Percentiles rank a stretch among this genome's conserved stretches.
Conservation (phyloP, 2,113 vertebrate species). For the Oncorhynchus keta region DNA sequence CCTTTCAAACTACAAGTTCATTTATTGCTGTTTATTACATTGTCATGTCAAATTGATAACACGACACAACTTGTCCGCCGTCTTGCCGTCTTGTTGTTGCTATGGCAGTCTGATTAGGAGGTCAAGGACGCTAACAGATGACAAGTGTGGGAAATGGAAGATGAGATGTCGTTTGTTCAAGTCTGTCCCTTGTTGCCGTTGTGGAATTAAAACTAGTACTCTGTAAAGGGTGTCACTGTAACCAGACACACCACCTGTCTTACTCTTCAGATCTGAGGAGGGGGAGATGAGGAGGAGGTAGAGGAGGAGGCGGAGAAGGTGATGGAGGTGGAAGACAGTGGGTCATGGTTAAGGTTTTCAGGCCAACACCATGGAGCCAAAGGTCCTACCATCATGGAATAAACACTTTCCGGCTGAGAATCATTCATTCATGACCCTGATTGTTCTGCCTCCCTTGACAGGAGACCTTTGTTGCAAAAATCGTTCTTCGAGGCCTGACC, state of each 20-base stretch:
- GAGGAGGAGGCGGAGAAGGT: not conserved
- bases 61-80: conserved; percentile 69
- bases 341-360: no score
- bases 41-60: conserved; percentile 75
- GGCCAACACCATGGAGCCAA: no score
- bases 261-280: not conserved
- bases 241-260: not conserved
- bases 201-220: not conserved
- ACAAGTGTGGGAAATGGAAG: conserved; percentile 59
- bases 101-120: conserved; percentile 62
- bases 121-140: conserved; percentile 63
- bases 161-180: conserved; percentile 31
- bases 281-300: no score
- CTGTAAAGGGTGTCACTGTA: not conserved
- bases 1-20: conserved; percentile 63
- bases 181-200: conserved; percentile 8
- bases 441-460: no score
- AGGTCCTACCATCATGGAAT: no score
- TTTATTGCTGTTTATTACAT: conserved; percentile 73
- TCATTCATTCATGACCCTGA: no score
- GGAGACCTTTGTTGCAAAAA: no score
- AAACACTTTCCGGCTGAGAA: no score
- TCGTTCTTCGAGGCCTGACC: no score
- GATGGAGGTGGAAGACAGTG: no score
- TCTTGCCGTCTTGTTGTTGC: conserved; percentile 50